Base-by-base conservation (phyloP, 2,888 invertebrate genomes). In the Netelia inedita region DNA sequence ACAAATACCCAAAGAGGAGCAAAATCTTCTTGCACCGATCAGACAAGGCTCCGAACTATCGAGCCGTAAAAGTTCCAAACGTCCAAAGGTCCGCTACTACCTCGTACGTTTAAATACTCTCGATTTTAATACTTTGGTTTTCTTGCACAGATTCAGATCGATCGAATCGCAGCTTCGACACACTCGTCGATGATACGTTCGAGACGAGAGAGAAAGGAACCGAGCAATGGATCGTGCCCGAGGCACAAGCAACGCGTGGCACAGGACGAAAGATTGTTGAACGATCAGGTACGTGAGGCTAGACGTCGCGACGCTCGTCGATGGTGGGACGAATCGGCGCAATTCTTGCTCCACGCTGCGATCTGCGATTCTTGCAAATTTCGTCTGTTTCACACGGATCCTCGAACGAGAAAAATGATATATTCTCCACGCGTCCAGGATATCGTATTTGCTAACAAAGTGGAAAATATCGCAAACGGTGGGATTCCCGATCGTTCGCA, bases 161-260 rank as follows among this genome's bases (percentile, higher is more conserved):
- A 95, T 28, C 94, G 96, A 76, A 95, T 96, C 79, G 94, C 95
- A 8, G 96, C 96, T 0, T 96, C 96, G 1, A 97, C 97, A 0
- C 95, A 95, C 89, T 95, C 96, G 14, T 96, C 96, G n/a, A 86
- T 95, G 76, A 92, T 94, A 50, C 95, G 96, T 74, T 87, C 84
- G n/a, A 68, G 72, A 55, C 79, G 76, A 10, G 10, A 21, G 28
- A 63, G 50, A 21, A 82, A 55, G 21, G 65, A 72, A 9, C 53
- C 80, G 41, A 74, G 83, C 9, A 74, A 61, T 28, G 69, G 82
- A 10, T 57, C 84, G 3, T 93, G 93, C 85, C 90, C 91, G 1
- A 88, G 90, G 10, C 90, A 92, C 53, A 84, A 79, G 59, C 88
- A 89, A 21, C 91, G 88, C 23, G 53, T 88, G 2, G 85, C 75